Conservation (phyloP, 2,888 invertebrate species). For the Blastobasis adustella region DNA sequence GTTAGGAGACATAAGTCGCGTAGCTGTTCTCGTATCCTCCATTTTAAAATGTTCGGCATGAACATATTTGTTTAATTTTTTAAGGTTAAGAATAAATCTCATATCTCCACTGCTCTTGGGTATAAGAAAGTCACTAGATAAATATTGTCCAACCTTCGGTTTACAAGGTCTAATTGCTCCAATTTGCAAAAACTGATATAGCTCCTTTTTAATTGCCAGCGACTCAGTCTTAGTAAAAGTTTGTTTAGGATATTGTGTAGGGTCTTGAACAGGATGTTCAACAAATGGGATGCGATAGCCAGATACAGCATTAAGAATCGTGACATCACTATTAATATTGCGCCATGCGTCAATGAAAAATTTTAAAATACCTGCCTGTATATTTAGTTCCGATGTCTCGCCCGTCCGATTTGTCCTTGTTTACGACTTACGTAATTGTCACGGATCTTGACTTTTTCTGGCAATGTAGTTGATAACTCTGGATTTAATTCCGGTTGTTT, state of each 20-base stretch:
- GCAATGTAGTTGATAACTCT: not conserved
- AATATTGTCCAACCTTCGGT: slow-evolving; percentile 1
- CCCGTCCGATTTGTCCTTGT: not conserved
- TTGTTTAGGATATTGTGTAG: not conserved
- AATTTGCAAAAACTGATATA: slow-evolving; percentile 6
- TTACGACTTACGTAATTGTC: not conserved
- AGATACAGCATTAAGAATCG: slow-evolving; percentile 3
- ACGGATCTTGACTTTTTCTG: not conserved
- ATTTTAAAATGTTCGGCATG: slow-evolving; percentile 3
- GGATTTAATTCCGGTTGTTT: not conserved
- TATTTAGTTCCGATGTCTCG: not conserved
- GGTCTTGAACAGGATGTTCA: not conserved
- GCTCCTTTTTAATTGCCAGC: not conserved
- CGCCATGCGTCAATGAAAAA: not conserved
- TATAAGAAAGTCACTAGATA: slow-evolving; percentile 7
- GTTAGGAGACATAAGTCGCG: not conserved
- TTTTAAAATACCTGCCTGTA: slow-evolving; percentile 1
- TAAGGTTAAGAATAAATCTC: slow-evolving; percentile 11
- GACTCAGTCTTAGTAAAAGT: slow-evolving; percentile 2
- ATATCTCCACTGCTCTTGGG: slow-evolving; percentile 6
- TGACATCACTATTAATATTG: not conserved
- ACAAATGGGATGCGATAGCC: slow-evolving; percentile 6
- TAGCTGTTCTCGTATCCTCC: slow-evolving; percentile 5
- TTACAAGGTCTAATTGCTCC: slow-evolving; percentile 4
- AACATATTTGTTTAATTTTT: slow-evolving; percentile 5